These are phyloP conservation scores for Nibea albiflora DNA, from an alignment of 2,113 vertebrate species.

Conservation along the genomic window DNA sequence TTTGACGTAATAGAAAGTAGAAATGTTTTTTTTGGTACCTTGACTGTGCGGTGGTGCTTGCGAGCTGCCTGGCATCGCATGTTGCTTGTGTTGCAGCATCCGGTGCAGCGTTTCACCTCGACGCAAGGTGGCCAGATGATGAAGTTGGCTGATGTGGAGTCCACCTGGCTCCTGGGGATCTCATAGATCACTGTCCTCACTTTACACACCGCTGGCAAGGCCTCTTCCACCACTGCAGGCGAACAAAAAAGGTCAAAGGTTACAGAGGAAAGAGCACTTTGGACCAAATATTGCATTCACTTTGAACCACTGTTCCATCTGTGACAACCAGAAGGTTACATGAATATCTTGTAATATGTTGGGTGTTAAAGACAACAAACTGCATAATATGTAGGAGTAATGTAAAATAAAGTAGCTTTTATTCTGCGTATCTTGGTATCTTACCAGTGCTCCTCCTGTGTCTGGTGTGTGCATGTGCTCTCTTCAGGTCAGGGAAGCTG, in stretches of 20 bases:
- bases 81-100: slow-evolving; percentile 88
- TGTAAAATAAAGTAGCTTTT: neutral
- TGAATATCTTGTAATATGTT: neutral
- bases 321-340: too few species aligned
- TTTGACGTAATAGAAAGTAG: neutral
- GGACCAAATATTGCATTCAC: neutral
- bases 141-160: slow-evolving; percentile 96
- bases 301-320: neutral
- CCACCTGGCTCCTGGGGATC: slow-evolving; percentile 97
- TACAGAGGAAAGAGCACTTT: neutral
- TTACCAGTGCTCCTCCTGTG: slow-evolving; percentile 81
- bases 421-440: slow-evolving; percentile 12
- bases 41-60: slow-evolving; percentile 79
- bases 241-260: neutral
- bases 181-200: slow-evolving; percentile 94
- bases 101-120: slow-evolving; percentile 95
- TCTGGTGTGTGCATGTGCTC: slow-evolving; percentile 68
- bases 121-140: slow-evolving; percentile 98
- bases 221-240: slow-evolving; percentile 88
- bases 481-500: slow-evolving; percentile 69
- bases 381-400: neutral
- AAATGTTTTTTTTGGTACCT: slow-evolving; percentile 63
- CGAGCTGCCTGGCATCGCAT: slow-evolving; percentile 78
- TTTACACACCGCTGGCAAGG: slow-evolving; percentile 91
- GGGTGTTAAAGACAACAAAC: neutral